phyloP scores from a whole-genome alignment of 2,797 vertebrate species.

The Pelodytes ibericus region DNA sequence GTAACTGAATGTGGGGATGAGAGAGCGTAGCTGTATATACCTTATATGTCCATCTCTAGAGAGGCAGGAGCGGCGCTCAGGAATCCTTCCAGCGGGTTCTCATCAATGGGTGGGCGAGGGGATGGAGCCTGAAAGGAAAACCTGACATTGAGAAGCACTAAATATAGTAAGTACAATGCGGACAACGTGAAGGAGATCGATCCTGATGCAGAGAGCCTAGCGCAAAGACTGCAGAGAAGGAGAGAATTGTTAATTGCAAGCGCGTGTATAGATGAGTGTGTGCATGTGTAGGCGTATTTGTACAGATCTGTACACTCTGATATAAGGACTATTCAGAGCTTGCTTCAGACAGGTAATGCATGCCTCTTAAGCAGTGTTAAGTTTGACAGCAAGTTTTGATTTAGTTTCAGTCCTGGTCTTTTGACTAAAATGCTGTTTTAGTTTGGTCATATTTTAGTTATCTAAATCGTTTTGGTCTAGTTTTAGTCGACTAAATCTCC shows the following conservation, averaged over 20 bases:
- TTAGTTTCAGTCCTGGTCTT: no score
- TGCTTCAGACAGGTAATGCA: no score
- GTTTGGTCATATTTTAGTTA: no score
- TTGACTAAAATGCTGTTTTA: no score
- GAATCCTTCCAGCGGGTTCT: constrained; percentile 29
- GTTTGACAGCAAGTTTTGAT: no score
- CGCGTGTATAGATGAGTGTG: not conserved
- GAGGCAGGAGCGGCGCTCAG: constrained; percentile 9
- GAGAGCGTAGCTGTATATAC: constrained; percentile 40
- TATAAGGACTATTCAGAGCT: no score
- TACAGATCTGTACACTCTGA: no score
- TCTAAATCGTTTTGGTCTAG: no score
- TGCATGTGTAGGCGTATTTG: no score
- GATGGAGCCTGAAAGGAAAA: constrained; percentile 47
- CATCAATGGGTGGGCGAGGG: constrained; percentile 26
- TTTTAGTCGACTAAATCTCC: no score
- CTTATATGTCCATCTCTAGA: constrained; percentile 41
- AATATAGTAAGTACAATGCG: constrained; percentile 54
- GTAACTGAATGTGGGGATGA: constrained; percentile 36
- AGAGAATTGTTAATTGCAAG: constrained; percentile 10
- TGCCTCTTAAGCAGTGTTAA: no score
- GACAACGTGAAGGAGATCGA: constrained; percentile 44
- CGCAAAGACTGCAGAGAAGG: constrained; percentile 9
- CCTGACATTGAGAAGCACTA: constrained; percentile 52
- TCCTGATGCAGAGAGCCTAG: constrained; percentile 37